Conservation (phyloP, 2,113 vertebrate species). For the Felis chaus region DNA sequence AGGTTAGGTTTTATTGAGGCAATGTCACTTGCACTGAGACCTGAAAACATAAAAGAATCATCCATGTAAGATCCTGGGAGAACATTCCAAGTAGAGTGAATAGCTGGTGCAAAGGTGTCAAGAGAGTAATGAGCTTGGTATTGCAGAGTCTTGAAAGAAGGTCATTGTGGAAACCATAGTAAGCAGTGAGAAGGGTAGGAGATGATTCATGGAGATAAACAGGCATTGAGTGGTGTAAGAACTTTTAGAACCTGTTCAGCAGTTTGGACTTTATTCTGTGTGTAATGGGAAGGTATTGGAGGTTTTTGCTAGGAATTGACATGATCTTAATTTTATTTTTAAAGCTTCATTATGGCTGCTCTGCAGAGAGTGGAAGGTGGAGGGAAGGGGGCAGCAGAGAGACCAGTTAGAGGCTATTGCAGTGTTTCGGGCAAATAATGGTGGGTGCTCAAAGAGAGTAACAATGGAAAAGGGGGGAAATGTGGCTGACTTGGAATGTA, state of each 20-base stretch:
- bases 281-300: neutral
- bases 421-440: neutral
- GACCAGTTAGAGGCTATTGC: neutral
- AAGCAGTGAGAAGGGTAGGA: neutral
- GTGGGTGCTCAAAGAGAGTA: neutral
- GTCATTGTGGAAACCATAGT: neutral
- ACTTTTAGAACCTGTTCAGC: neutral
- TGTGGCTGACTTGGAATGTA: neutral
- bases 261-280: neutral
- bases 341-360: neutral
- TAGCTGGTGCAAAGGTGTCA: neutral
- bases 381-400: neutral
- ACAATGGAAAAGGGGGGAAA: neutral
- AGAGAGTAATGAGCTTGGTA: neutral
- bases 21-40: neutral
- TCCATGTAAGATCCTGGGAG: neutral
- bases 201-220: neutral
- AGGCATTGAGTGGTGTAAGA: neutral
- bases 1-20: neutral
- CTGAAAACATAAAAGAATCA: neutral
- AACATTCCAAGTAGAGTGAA: neutral
- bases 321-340: neutral
- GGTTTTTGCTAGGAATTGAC: neutral
- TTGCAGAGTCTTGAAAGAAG: slow-evolving; percentile 31
- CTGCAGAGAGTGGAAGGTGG: neutral